Base-by-base conservation (phyloP, 2,113 vertebrate genomes). In the Elephantulus edwardii region DNA sequence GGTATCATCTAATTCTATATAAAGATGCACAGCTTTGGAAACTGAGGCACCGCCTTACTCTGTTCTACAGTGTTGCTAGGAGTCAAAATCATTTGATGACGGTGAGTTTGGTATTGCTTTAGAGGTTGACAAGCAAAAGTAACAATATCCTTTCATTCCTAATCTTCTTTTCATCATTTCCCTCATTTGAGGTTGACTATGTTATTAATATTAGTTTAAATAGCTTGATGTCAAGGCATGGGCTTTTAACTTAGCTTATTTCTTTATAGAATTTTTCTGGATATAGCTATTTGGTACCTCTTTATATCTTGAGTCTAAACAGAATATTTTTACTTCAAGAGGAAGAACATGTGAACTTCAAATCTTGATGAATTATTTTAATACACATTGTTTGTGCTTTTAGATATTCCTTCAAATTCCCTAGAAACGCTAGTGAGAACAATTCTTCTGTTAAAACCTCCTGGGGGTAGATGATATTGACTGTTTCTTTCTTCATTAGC, bases 401-500 rank as follows among this genome's bases (percentile, higher is more conserved):
- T 92, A 90, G 38, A 3, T 95, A 68, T 71, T 84, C 96, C 94
- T 93, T 56, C 77, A 2, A 93, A 79, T 74, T 88, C 50, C 90
- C 86, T 64, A 22, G 33, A 4, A 35, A 66, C n/a, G 20, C 24
- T 33, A 77, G 40, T 12, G 9, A 93, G 95, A 96, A 83, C 0
- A 92, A 62, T 22, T 35, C 28, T 93, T 42, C 71, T 90, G 50
- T 33, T 72, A 87, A 94, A 88, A 26, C 58, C 83, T 30, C 84
- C 46, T 26, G 66, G 86, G n/a, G 44, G 85, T 84, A 88, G 42
- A 85, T 28, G 85, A 86, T 52, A 96, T 19, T 64, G 50, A 56
- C 82, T 26, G 33, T 81, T 88, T 94, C 44, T 76, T 86, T 96
- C 60, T 83, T 92, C 95, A 96, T 87, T 90, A 86, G 92, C 83